Conservation (phyloP, 92 coral and sea anemone genomes). For the Muricea muricata region DNA sequence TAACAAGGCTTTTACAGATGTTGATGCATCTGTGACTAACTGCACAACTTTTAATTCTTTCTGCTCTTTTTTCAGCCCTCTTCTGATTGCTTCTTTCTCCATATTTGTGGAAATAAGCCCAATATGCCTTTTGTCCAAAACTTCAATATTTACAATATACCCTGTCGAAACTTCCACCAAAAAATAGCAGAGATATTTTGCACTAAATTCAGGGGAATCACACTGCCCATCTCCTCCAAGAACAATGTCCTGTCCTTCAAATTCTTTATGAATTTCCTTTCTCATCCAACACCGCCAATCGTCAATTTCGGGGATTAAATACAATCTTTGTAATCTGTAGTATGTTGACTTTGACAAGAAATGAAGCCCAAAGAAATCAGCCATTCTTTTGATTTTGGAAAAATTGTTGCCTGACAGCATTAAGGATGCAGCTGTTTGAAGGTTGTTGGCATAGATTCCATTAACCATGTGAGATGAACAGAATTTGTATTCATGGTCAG, state of each 20-base stretch:
- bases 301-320: background rate
- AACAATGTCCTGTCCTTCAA: too few species aligned
- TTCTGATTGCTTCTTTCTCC: too few species aligned
- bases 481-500: slow-evolving; percentile 48
- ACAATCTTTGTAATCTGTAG: too few species aligned
- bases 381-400: too few species aligned
- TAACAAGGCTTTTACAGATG: background rate
- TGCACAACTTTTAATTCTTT: background rate
- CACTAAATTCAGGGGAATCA: too few species aligned
- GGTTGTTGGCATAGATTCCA: background rate
- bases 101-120: too few species aligned
- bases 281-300: slow-evolving; percentile 1
- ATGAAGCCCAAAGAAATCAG: background rate
- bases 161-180: background rate
- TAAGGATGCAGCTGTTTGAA: background rate
- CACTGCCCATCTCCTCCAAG: too few species aligned
- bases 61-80: too few species aligned
- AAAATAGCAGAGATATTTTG: background rate
- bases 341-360: background rate
- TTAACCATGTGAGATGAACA: slow-evolving; percentile 19
- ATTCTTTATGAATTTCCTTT: too few species aligned
- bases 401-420: background rate
- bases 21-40: too few species aligned
- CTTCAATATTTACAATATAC: too few species aligned
- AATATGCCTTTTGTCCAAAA: too few species aligned